Evolutionary conservation across 2,797 vertebrate genomes (phyloP).

Genomic region (Streptopelia turtur): DNA sequence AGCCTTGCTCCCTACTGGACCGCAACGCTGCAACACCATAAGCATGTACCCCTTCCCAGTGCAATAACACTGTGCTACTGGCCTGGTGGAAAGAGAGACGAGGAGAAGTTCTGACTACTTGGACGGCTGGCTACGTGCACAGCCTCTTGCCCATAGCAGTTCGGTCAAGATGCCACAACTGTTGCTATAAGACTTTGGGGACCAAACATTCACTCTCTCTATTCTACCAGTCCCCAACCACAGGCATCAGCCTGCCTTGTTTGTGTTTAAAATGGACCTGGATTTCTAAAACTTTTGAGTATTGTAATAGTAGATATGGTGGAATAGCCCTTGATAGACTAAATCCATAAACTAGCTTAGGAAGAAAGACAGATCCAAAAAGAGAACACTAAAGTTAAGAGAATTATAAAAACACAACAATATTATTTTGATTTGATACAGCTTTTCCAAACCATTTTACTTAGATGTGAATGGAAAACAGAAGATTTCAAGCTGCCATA

Average conservation of each 20-base stretch:
- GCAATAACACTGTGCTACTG: not conserved
- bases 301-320: not conserved
- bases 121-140: not conserved
- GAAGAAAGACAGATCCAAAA: not conserved
- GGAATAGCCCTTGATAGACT: not conserved
- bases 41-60: rapidly evolving
- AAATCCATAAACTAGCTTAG: not conserved
- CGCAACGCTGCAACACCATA: rapidly evolving
- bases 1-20: not conserved
- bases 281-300: not conserved
- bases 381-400: not conserved
- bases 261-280: not conserved
- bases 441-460: not conserved
- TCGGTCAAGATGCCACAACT: not conserved
- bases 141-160: not conserved
- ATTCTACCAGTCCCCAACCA: not conserved
- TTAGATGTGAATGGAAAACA: not conserved
- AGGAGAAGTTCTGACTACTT: not conserved
- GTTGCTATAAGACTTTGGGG: not conserved
- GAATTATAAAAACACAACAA: not conserved
- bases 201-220: not conserved
- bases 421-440: not conserved
- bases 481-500: not conserved
- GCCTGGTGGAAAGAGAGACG: not conserved
- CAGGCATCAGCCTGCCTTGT: not conserved